Base-by-base conservation (phyloP, 2,113 vertebrate genomes). In the Apistogramma diplotaenia region DNA sequence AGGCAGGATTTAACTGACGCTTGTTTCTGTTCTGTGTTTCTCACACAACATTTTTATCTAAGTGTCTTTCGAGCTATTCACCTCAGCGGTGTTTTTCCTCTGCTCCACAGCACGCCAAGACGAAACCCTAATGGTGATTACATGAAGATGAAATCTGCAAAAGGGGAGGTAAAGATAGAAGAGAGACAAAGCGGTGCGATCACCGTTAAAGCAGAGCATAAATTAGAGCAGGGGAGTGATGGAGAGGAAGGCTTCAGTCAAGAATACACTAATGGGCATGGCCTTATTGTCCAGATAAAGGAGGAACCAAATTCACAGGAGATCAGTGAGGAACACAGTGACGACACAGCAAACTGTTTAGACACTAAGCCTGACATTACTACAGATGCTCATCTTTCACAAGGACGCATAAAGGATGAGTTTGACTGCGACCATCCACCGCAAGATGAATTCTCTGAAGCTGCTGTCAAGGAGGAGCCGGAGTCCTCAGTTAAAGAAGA, bases 271-370 rank as follows among this genome's bases (percentile, higher is more conserved):
- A 74, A 91, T 9, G 83, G 78, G 31, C 58, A 54, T 4, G 59
- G 53, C 35, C 83, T 88, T 0, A 21, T 80, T 53, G 71, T 93
- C 65, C 85, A 59, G 9, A 88, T 95, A 79, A 95, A 95, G 62
- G 94, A 94, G 71, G 94, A 95, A 40, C 91, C 91, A n/a, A 49
- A 88, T 15, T 57, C 82, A 8, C 67, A 25, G 27, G 84, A 90
- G 25, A 92, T 93, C 56, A 56, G 79, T 8, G 91, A 85, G 58
- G 81, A 78, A 57, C 29, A 53, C 18, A n/a, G 12, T 21, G 74
- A 23, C 29, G 79, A 53, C 25, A 4, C 77, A 1, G 46, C 71
- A 2, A 60, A 75, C 67, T 55, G 25, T 21, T 43, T 37, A 2
- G 89, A 87, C 73, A 35, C 58, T n/a, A 85, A 89, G 13, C 56